These are phyloP conservation scores for Clangula hyemalis DNA, from an alignment of 2,797 vertebrate genomes.

Conservation along the genomic window DNA sequence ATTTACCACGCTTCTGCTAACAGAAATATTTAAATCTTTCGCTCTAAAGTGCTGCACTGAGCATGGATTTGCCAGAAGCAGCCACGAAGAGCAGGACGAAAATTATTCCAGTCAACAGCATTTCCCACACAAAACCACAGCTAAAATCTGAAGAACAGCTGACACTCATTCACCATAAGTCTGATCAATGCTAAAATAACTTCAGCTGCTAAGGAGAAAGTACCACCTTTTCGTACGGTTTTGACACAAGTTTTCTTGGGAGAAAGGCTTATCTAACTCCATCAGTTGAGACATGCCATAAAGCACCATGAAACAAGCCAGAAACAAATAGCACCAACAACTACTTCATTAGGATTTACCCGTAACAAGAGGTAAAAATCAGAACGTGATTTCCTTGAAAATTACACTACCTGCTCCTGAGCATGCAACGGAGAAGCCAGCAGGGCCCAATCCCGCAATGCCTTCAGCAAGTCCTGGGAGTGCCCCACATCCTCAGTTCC, in stretches of 20 bases:
- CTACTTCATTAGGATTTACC: constrained; percentile 29
- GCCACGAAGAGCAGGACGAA: background rate
- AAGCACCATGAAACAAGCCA: constrained; percentile 1
- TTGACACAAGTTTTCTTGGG: constrained; percentile 6
- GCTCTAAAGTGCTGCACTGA: background rate
- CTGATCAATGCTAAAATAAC: constrained; percentile 30
- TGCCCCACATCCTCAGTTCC: background rate
- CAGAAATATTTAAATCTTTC: constrained; percentile 37
- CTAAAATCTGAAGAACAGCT: constrained; percentile 10
- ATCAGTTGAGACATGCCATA: background rate
- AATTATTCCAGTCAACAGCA: constrained; percentile 42
- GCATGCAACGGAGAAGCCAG: background rate
- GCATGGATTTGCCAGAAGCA: constrained; percentile 30
- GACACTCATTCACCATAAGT: constrained; percentile 18
- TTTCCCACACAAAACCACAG: constrained; percentile 20
- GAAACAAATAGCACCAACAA: background rate
- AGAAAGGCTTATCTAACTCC: background rate
- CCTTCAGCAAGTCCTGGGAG: background rate
- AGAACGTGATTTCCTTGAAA: constrained; percentile 22
- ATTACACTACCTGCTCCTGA: background rate
- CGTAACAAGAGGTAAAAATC: constrained; percentile 6
- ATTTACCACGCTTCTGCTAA: constrained; percentile 47
- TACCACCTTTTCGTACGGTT: background rate
- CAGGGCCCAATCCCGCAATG: background rate
- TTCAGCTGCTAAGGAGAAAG: constrained; percentile 1